Conservation (phyloP, 2,888 invertebrate species). For the Tenthredo notha region DNA sequence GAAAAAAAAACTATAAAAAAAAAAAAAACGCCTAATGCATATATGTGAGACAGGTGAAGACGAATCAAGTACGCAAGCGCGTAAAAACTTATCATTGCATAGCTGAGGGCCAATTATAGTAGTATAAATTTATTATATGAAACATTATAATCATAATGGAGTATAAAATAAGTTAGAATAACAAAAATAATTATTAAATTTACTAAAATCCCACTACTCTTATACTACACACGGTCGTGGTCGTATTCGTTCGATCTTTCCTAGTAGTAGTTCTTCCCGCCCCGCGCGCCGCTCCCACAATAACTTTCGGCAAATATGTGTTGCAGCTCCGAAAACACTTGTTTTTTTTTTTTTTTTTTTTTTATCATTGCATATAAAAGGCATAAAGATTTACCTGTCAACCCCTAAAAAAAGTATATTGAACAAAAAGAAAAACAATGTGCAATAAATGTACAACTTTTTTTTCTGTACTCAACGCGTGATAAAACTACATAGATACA, state of each 20-base stretch:
- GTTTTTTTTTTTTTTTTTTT: too few species aligned
- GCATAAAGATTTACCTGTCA: background rate
- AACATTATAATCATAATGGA: background rate
- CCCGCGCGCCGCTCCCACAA: slow-evolving; percentile 2
- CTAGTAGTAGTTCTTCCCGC: background rate
- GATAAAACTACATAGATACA: background rate
- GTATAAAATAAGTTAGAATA: background rate
- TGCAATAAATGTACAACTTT: background rate
- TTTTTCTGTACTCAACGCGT: background rate
- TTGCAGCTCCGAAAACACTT: background rate
- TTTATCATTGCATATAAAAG: background rate
- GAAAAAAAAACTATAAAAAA: background rate
- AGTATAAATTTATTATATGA: background rate
- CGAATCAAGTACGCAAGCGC: slow-evolving; percentile 16
- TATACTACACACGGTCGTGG: background rate
- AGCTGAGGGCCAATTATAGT: background rate
- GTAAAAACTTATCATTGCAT: background rate
- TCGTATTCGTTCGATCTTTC: background rate
- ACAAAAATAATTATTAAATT: background rate
- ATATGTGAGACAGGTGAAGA: slow-evolving; percentile 32
- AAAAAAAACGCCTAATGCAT: background rate
- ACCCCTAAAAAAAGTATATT: background rate
- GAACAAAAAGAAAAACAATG: background rate
- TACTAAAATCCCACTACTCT: background rate
- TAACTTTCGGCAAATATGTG: background rate